Conservation (phyloP, 2,797 vertebrate species). For the Neosilurus hyrtlii region DNA sequence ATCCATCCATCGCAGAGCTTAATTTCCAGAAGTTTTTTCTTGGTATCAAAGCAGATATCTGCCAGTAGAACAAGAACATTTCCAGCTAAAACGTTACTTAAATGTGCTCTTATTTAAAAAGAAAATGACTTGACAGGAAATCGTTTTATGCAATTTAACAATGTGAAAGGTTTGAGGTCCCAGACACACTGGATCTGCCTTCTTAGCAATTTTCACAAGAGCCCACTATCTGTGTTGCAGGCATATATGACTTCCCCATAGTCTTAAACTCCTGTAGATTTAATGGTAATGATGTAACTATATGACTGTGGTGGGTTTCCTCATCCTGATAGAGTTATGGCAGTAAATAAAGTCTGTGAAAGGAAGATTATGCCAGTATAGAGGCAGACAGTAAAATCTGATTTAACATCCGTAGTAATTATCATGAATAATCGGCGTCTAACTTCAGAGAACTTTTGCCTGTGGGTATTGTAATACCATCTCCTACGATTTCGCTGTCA, state of each 20-base stretch:
- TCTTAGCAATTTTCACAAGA: neutral
- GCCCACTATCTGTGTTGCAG: neutral
- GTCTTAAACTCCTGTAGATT: neutral
- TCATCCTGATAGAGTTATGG: neutral
- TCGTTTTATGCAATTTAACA: neutral
- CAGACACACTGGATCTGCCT: too few relatives aligned
- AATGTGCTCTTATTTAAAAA: too few relatives aligned
- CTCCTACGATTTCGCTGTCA: conserved; percentile 3
- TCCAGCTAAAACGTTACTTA: neutral
- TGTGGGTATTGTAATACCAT: conserved; percentile 21
- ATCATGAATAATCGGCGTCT: neutral
- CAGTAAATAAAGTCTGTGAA: conserved; percentile 16
- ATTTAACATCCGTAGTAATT: conserved; percentile 22
- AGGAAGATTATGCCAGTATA: neutral
- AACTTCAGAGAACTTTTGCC: conserved; percentile 17
- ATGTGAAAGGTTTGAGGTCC: neutral
- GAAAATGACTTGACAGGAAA: neutral
- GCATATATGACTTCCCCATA: neutral
- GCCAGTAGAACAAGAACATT: neutral
- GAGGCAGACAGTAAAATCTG: conserved; percentile 18
- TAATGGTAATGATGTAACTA: neutral
- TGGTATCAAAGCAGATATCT: neutral
- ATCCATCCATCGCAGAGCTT: too few relatives aligned
- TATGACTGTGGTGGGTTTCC: conserved; percentile 3
- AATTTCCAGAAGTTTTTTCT: neutral